Conservation (phyloP, 2,113 vertebrate species). For the Eulacestoma nigropectus region DNA sequence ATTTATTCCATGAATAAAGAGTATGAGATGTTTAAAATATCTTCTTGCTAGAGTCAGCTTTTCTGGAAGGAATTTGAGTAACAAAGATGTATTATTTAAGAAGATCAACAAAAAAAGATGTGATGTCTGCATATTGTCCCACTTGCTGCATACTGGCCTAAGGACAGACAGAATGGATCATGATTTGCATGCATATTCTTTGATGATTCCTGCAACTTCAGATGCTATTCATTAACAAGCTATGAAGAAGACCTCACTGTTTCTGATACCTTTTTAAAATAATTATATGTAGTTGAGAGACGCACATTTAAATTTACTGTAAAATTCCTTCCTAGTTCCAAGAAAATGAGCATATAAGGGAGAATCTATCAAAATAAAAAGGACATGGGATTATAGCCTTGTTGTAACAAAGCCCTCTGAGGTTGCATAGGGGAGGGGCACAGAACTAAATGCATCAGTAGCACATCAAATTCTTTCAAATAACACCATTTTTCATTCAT, state of each 20-base stretch:
- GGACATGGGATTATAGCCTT: not conserved
- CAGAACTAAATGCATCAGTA: not conserved
- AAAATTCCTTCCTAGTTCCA: not conserved
- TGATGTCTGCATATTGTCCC: not conserved
- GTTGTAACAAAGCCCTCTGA: not conserved
- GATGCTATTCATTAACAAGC: not conserved
- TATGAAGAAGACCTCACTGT: not conserved
- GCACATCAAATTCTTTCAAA: not conserved
- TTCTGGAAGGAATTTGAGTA: not conserved
- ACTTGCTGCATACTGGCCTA: not conserved
- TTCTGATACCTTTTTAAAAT: not conserved
- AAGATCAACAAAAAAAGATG: not conserved
- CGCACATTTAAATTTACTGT: not conserved
- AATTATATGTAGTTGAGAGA: not conserved
- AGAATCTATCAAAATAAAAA: not conserved
- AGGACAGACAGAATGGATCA: not conserved
- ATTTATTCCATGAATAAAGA: not conserved
- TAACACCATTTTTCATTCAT: not conserved
- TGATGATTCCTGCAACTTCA: not conserved
- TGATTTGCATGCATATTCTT: not conserved
- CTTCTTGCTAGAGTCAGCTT: not conserved
- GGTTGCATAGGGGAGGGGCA: too few relatives aligned
- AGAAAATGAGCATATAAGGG: not conserved
- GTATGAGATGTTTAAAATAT: not conserved
- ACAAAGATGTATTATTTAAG: not conserved